A percentile compares a stretch with the other conserved stretches of the same genome.
These are phyloP conservation scores for Ophiodon elongatus DNA, from an alignment of 2,113 vertebrate genomes.

Conservation along the genomic window DNA sequence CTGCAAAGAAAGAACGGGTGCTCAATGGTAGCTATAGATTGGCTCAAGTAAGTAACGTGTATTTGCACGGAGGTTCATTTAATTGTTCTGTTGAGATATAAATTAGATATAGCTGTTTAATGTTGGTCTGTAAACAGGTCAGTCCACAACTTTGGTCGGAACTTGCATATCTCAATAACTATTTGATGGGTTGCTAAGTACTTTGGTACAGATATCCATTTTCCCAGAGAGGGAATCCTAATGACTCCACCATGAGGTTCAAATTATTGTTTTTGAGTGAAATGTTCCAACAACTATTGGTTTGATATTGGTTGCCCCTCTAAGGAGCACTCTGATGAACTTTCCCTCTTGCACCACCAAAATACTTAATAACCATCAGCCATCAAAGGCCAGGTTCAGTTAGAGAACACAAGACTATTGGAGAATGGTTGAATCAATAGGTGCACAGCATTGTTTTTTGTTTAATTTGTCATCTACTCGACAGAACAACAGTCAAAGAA, in stretches of 20 bases:
- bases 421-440: conserved; percentile 18
- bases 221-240: too few species aligned
- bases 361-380: not conserved
- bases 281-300: not conserved
- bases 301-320: not conserved
- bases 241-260: not conserved
- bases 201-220: not conserved
- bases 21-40: conserved; percentile 13
- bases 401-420: not conserved
- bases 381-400: conserved; percentile 16
- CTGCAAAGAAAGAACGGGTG: conserved; percentile 1
- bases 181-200: not conserved
- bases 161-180: not conserved
- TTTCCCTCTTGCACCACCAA: not conserved
- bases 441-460: not conserved
- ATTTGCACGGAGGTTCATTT: conserved; percentile 1
- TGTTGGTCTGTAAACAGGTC: not conserved
- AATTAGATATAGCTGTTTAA: not conserved
- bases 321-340: not conserved
- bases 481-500: not conserved
- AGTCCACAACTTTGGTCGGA: not conserved
- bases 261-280: not conserved
- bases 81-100: not conserved
- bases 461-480: not conserved
- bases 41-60: conserved; percentile 25